phyloP scores from a whole-genome alignment of 2,888 invertebrate genomes.

The Andrena chrysosceles region DNA sequence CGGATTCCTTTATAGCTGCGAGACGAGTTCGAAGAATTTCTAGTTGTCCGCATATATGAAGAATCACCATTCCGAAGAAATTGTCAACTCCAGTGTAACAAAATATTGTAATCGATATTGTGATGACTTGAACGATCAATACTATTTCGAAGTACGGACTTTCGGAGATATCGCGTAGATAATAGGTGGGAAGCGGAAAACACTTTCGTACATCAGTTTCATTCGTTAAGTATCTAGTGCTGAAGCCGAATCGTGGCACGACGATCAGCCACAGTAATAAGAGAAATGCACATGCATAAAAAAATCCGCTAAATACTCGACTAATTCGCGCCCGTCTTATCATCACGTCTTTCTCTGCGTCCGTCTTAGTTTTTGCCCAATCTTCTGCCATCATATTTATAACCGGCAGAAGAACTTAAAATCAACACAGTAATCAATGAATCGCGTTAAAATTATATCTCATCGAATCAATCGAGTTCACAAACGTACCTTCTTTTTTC shows the following conservation, averaged over 20 bases:
- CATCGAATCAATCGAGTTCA: background rate
- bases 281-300: background rate
- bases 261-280: background rate
- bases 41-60: background rate
- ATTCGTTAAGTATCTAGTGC: background rate
- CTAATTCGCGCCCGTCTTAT: background rate
- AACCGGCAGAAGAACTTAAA: background rate
- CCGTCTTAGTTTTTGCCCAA: background rate
- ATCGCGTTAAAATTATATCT: too few relatives aligned
- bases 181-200: background rate
- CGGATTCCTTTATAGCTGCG: background rate
- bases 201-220: background rate
- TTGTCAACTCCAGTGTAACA: background rate
- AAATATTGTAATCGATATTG: background rate
- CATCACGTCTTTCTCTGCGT: constrained; percentile 1
- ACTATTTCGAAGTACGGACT: background rate
- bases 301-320: background rate
- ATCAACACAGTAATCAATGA: background rate
- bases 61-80: background rate
- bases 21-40: background rate
- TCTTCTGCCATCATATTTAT: background rate
- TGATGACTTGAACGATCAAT: background rate
- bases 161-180: background rate
- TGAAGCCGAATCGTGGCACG: background rate
- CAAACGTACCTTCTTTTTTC: background rate